Evolutionary conservation across 2,888 invertebrate genomes (phyloP).

Genomic region (Euproctis similis): DNA sequence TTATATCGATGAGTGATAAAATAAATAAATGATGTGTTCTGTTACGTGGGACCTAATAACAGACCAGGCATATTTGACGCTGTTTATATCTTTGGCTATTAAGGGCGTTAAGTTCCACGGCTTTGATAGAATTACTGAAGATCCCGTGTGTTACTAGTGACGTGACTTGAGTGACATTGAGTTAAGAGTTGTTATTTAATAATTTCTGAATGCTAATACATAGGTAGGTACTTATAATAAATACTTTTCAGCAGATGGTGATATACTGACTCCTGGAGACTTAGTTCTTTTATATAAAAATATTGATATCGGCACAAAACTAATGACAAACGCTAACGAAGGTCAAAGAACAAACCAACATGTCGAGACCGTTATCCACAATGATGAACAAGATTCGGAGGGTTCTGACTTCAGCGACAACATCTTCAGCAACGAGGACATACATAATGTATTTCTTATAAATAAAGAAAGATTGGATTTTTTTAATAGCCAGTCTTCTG

Average conservation of each 20-base stretch:
- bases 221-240: too few relatives aligned
- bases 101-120: too few relatives aligned
- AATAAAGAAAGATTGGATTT: slow-evolving; percentile 54
- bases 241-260: slow-evolving; percentile 36
- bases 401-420: slow-evolving; percentile 47
- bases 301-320: slow-evolving; percentile 47
- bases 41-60: too few relatives aligned
- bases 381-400: slow-evolving; percentile 50
- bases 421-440: slow-evolving; percentile 43
- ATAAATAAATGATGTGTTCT: too few relatives aligned
- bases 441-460: slow-evolving; percentile 36
- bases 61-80: too few relatives aligned
- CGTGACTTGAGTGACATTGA: too few relatives aligned
- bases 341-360: slow-evolving; percentile 44
- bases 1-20: too few relatives aligned
- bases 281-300: slow-evolving; percentile 61
- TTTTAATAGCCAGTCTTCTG: slow-evolving; percentile 34
- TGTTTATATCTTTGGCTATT: too few relatives aligned
- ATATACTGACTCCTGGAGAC: slow-evolving; percentile 44
- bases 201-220: too few relatives aligned
- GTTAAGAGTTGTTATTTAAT: too few relatives aligned
- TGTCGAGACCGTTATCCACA: slow-evolving; percentile 54
- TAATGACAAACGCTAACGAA: slow-evolving; percentile 35
- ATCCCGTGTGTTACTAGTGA: too few relatives aligned
- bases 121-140: too few relatives aligned